phyloP scores from a whole-genome alignment of 2,113 vertebrate species.

The Zapornia atra region DNA sequence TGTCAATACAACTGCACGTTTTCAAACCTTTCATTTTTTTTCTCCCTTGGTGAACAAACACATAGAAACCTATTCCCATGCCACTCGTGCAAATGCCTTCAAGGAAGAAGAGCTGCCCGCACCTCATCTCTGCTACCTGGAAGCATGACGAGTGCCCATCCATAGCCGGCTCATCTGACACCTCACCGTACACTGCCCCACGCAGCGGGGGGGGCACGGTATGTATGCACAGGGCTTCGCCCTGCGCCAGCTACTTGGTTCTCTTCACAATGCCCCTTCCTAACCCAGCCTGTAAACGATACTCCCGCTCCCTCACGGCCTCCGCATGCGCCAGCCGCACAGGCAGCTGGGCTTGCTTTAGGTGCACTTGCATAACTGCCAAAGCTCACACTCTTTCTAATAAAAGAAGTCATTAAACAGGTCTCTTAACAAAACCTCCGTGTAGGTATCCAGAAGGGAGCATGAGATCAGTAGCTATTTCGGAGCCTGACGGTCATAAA shows the following conservation, averaged over 20 bases:
- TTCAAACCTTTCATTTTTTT: neutral
- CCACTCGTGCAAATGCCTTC: neutral
- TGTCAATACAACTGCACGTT: neutral
- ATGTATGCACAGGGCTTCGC: accelerated
- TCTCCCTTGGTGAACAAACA: neutral
- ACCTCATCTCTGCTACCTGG: neutral
- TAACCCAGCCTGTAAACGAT: neutral
- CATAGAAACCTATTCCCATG: accelerated
- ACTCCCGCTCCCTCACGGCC: neutral
- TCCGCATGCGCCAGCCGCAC: neutral
- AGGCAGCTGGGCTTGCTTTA: neutral
- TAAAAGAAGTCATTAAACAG: neutral
- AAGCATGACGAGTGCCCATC: neutral
- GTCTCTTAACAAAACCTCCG: neutral
- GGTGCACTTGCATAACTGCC: neutral
- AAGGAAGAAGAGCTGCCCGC: neutral
- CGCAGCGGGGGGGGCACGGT: neutral
- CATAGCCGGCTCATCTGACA: neutral
- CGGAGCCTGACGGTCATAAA: neutral
- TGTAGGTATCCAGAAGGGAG: neutral
- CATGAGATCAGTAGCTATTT: neutral
- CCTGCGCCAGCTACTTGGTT: accelerated
- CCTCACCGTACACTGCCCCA: too few species aligned
- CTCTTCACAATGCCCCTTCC: neutral
- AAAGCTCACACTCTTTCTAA: neutral